Percentiles rank a stretch among this genome's conserved stretches.
phyloP scores from a whole-genome alignment of 2,797 vertebrate genomes.

The Pampus argenteus region DNA sequence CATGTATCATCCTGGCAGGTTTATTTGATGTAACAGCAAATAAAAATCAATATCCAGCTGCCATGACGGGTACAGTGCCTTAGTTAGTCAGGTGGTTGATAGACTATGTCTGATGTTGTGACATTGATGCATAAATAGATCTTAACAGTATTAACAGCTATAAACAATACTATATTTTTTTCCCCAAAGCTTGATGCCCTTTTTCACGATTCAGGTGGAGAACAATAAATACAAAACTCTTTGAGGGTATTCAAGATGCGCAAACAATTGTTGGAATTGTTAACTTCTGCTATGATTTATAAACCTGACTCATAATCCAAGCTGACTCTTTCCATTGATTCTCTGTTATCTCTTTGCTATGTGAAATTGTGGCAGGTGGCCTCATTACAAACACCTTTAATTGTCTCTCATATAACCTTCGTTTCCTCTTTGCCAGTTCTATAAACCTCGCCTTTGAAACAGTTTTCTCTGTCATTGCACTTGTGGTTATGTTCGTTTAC shows the following conservation, averaged over 20 bases:
- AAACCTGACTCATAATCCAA: constrained; percentile 16
- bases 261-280: constrained; percentile 24
- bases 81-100: constrained; percentile 31
- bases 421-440: not conserved
- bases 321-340: constrained; percentile 43
- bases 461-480: constrained; percentile 58
- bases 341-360: constrained; percentile 43
- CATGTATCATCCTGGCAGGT: constrained; percentile 66
- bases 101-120: constrained; percentile 30
- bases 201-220: constrained; percentile 1
- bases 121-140: constrained; percentile 65
- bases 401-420: not conserved
- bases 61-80: constrained; percentile 53
- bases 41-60: constrained; percentile 57
- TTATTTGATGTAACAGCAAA: constrained; percentile 75
- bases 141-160: constrained; percentile 39
- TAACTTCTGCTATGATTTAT: constrained; percentile 19
- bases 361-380: not conserved
- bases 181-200: constrained; percentile 1
- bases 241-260: constrained; percentile 31
- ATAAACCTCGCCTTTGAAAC: constrained; percentile 1
- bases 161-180: constrained; percentile 47
- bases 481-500: constrained; percentile 56
- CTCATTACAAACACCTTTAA: not conserved
- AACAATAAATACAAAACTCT: constrained; percentile 54